Evolutionary conservation across 2,797 vertebrate genomes (phyloP), one percentile per base, ranked within the genome.

Genomic region (Anableps anableps): DNA sequence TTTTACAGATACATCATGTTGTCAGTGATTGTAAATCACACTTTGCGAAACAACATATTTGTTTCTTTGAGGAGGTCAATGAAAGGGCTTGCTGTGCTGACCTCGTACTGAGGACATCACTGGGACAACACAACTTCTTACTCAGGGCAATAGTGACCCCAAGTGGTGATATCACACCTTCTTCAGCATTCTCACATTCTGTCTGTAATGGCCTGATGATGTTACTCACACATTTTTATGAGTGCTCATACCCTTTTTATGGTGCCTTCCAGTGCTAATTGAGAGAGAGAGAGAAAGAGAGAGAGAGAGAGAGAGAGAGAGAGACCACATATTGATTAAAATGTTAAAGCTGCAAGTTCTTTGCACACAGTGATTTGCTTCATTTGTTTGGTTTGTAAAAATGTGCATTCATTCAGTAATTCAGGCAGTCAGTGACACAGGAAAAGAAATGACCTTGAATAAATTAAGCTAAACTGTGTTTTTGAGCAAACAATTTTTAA

Each of bases 71-170:
- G 62, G 76, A 90, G 88, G 89, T 91, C 87, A 83, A 55, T 4
- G 74, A 29, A 64, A 58, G 79, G 51, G 53, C 78, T 86, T 0
- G 60, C 31, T 43, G 62, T 1, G 74, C 1, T 91, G 90, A 94
- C 93, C 89, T 91, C 80, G 55, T 60, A 76, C 86, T 89, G 77
- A 89, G 89, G 90, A 92, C 89, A 80, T 76, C 0, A 0, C 23
- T 0, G 21, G n/a, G 4, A 47, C 45, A 23, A 41, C 7, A 0
- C 0, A 26, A 31, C 76, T 80, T 73, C 38, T 8, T 80, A 72
- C 41, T 74, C 74, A 51, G 83, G 86, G 38, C 93, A 93, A 93
- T 83, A 93, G 90, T 92, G 91, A 92, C 93, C 85, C 88, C 91
- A 71, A 85, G 91, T 93, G 92, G 93, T 31, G 36, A 51, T 31